Percentiles rank a stretch among this genome's conserved stretches.
Conservation (phyloP, 1,140 invertebrate genomes). For the Ceratosolen solmsi region DNA sequence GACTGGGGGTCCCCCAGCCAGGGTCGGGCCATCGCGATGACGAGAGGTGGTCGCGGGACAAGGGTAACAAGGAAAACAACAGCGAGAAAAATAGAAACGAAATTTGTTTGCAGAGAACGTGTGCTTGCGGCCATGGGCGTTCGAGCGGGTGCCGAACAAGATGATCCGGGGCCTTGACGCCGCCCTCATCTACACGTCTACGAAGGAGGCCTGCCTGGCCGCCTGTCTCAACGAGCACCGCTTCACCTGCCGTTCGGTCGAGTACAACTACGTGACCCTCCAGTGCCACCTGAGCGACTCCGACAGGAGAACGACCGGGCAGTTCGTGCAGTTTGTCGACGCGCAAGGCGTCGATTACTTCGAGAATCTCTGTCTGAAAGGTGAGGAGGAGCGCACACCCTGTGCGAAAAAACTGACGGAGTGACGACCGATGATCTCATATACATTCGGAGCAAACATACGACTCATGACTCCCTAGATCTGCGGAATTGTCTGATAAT, state of each 20-base stretch:
- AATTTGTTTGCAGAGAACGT: conserved; percentile 83
- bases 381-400: conserved; percentile 63
- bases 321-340: conserved; percentile 89
- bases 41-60: background rate
- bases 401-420: background rate
- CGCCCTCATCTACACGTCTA: conserved; percentile 92
- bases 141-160: conserved; percentile 93
- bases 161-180: conserved; percentile 92
- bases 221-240: conserved; percentile 93
- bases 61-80: background rate
- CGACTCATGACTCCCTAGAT: no score
- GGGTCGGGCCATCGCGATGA: background rate
- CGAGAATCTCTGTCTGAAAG: conserved; percentile 94
- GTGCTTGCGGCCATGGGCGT: conserved; percentile 92
- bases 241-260: conserved; percentile 92
- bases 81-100: no score
- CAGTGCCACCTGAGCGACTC: conserved; percentile 92
- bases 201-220: conserved; percentile 93
- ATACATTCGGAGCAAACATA: no score
- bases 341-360: conserved; percentile 95
- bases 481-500: no score
- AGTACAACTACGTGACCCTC: conserved; percentile 94
- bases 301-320: conserved; percentile 87
- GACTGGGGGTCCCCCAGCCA: background rate
- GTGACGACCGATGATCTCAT: no score